phyloP scores from a whole-genome alignment of 2,888 invertebrate genomes.

The Lomographa bimaculata region DNA sequence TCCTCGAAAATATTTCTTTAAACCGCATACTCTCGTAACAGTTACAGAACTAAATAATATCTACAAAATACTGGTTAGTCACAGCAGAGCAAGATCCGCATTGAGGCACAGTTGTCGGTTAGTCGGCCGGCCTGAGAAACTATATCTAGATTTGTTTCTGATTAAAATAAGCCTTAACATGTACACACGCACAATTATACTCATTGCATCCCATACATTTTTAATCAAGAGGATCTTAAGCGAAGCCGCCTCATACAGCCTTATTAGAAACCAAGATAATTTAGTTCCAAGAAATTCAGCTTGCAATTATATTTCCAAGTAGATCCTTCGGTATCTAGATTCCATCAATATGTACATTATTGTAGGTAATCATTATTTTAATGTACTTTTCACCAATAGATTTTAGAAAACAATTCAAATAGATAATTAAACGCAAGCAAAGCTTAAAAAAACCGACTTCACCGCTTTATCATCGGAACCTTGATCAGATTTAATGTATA shows the following conservation, averaged over 20 bases:
- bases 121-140: conserved; percentile 54
- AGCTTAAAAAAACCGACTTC: no score
- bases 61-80: conserved; percentile 58
- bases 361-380: no score
- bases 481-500: no score
- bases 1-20: conserved; percentile 42
- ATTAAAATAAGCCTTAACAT: conserved; percentile 31
- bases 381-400: no score
- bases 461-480: no score
- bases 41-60: conserved; percentile 41
- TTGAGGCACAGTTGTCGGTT: conserved; percentile 59
- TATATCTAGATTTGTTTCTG: conserved; percentile 47
- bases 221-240: conserved; percentile 29
- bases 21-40: conserved; percentile 25
- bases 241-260: conserved; percentile 18
- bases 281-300: conserved; percentile 25
- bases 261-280: conserved; percentile 20
- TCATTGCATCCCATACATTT: conserved; percentile 23
- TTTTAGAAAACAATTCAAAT: no score
- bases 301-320: conserved; percentile 23
- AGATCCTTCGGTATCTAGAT: conserved; percentile 10
- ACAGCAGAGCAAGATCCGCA: conserved; percentile 55
- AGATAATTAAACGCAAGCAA: no score
- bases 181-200: conserved; percentile 18
- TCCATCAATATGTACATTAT: no score